Conservation (phyloP, 2,113 vertebrate genomes). For the Pitta sordida region DNA sequence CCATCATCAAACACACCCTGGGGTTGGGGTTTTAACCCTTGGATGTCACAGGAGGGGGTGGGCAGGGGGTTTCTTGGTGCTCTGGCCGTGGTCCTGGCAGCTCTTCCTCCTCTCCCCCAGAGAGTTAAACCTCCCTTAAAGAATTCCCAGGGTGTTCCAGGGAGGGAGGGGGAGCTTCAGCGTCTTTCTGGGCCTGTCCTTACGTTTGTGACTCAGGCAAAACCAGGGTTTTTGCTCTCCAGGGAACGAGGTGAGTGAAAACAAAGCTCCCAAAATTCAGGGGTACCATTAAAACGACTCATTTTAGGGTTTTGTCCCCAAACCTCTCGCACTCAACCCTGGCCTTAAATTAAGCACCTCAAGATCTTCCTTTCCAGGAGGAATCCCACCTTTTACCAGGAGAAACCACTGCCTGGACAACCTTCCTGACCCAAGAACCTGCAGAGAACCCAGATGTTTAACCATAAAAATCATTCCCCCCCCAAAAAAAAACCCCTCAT, state of each 20-base stretch:
- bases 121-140: background rate
- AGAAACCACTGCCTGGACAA: background rate
- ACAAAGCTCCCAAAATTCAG: background rate
- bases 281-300: rapidly evolving
- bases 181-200: background rate
- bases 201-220: background rate
- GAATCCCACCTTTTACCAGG: background rate
- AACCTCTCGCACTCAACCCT: rapidly evolving
- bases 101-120: background rate
- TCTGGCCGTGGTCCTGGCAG: background rate
- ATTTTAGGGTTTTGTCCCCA: rapidly evolving
- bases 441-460: background rate
- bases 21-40: background rate
- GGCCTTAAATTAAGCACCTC: background rate
- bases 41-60: background rate
- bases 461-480: no score
- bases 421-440: background rate
- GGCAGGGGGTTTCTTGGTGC: background rate
- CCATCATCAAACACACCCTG: rapidly evolving
- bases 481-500: background rate
- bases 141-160: background rate
- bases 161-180: no score
- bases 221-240: rapidly evolving
- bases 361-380: background rate
- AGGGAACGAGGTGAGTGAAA: rapidly evolving